Evolutionary conservation across 2,888 invertebrate genomes (phyloP), one percentile per base, ranked within the genome.

Genomic region (Drosophila pseudotalamancana): DNA sequence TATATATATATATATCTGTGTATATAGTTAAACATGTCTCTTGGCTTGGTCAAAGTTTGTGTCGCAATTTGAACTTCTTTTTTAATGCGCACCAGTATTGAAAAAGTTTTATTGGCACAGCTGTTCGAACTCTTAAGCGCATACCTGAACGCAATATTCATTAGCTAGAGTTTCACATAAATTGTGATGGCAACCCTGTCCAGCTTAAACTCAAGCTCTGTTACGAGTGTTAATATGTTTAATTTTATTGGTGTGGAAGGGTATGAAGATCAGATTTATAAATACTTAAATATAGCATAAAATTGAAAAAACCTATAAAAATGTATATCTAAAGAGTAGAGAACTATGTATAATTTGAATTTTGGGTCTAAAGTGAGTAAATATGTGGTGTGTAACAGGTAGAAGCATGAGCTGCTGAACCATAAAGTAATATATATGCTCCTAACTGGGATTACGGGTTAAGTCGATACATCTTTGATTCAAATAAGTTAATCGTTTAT

Each of bases 91-190:
- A 19, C 21, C 27, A 55, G 57, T 80, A 83, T 86, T 86, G 77
- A 76, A 85, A 85, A 85, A 85, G 73, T 87, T 87, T 85, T 87
- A 87, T 83, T 87, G 78, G 61, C 65, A 64, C 82, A 87, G 64
- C 72, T 77, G 78, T 19, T 56, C 6, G 18, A 14, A 48, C 51
- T 40, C 27, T 3, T 16, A 14, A 39, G 46, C 54, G 29, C 42
- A 43, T 64, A 82, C 77, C 73, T 71, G 77, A 77, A 43, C 39
- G 43, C 59, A 56, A 68, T 65, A 63, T 65, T 65, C 54, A 68
- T 69, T 70, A 71, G 46, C 42, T 43, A 59, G 57, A 57, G 43
- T 67, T 79, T 48, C 48, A 57, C 63, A 63, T 63, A 23, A 40
- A 46, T 19, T 39, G 34, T n/a, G n/a, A 37, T 14, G 19, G 11